phyloP scores from a whole-genome alignment of 2,113 vertebrate species.

The Empidonax traillii region DNA sequence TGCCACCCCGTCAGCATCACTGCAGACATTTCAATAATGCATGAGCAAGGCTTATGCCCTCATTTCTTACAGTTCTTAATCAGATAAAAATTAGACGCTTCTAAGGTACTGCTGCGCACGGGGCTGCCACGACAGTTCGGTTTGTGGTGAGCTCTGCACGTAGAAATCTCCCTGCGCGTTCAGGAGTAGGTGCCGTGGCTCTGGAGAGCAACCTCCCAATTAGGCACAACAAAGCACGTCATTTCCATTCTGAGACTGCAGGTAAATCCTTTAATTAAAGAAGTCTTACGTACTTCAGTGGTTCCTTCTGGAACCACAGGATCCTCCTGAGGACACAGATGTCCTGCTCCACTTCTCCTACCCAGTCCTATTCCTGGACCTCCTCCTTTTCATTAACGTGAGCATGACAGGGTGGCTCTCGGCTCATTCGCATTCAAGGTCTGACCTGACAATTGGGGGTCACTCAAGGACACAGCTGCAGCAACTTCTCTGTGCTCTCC shows the following conservation, averaged over 20 bases:
- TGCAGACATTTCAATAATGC: not conserved
- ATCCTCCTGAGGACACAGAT: slow-evolving; percentile 42
- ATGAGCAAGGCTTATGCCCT: not conserved
- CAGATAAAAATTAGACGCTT: not conserved
- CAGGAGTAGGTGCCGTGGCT: not conserved
- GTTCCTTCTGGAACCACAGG: slow-evolving; percentile 21
- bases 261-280: slow-evolving; percentile 58
- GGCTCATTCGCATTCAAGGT: not conserved
- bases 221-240: not conserved
- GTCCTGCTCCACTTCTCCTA: slow-evolving; percentile 38
- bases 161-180: not conserved
- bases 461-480: slow-evolving; percentile 12
- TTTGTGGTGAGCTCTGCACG: not conserved
- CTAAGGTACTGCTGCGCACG: not conserved
- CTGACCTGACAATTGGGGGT: not conserved
- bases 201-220: not conserved
- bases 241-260: not conserved
- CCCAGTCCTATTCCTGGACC: not conserved
- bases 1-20: not conserved
- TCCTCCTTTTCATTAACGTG: not conserved
- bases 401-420: not conserved
- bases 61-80: not conserved
- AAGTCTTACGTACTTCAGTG: slow-evolving; percentile 19
- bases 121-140: not conserved
- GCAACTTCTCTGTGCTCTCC: not conserved